A percentile compares a stretch with the other conserved stretches of the same genome.
Evolutionary conservation across 2,113 vertebrate genomes (phyloP).

Genomic region (Passer domesticus): DNA sequence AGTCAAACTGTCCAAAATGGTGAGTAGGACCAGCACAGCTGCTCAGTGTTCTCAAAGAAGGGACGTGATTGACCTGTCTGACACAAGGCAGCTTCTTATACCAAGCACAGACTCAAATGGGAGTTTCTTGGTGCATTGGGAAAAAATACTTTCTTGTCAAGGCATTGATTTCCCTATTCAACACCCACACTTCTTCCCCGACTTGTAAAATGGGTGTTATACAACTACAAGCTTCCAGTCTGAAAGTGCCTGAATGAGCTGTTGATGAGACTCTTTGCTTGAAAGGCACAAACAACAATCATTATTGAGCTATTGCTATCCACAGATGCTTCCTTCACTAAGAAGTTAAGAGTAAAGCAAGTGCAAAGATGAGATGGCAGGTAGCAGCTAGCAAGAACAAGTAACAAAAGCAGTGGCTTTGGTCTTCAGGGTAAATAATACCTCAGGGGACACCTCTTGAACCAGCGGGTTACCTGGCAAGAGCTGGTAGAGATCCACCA

Average conservation of each 20-base stretch:
- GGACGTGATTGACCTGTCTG: background rate
- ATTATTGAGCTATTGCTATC: background rate
- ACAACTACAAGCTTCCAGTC: background rate
- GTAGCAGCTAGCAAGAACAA: background rate
- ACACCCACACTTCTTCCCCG: background rate
- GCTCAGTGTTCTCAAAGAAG: background rate
- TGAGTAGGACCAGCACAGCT: background rate
- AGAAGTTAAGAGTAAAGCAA: background rate
- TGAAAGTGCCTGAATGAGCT: background rate
- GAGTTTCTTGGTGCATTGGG: background rate
- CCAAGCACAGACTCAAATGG: background rate
- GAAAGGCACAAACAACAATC: background rate
- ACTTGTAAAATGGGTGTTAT: background rate
- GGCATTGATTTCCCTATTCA: background rate
- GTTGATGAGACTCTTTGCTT: background rate
- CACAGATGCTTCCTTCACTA: background rate
- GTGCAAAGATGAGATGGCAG: background rate
- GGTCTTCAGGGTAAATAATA: background rate
- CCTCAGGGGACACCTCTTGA: accelerated
- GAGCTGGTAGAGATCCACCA: background rate
- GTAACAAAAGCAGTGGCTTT: background rate
- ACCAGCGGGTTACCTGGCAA: background rate
- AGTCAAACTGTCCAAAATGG: background rate
- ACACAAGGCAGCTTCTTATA: background rate
- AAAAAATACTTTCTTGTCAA: background rate